Percentiles rank a stretch among this genome's conserved stretches.
Evolutionary conservation across 2,888 invertebrate genomes (phyloP).

Genomic region (Alloscopus bannaensis): DNA sequence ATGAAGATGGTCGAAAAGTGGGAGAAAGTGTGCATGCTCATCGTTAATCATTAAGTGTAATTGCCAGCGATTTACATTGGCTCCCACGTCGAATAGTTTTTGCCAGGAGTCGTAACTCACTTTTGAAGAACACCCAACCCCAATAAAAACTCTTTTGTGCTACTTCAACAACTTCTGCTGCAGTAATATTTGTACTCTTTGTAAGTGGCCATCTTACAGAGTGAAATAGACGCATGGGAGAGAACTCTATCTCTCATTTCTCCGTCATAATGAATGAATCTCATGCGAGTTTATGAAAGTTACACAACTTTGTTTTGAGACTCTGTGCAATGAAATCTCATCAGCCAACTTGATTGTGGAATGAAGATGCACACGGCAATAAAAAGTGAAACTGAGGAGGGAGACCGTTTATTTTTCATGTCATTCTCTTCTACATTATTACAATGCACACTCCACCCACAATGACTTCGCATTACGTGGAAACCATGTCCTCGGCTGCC

Average conservation of each 20-base stretch:
- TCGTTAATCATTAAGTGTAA: no score
- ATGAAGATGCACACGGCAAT: neutral
- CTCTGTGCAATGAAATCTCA: constrained; percentile 3
- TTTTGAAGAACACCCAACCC: no score
- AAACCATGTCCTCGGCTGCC: no score
- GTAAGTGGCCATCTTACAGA: constrained; percentile 7
- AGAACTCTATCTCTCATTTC: no score
- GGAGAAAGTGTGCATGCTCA: no score
- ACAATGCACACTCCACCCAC: constrained; percentile 4
- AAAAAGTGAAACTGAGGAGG: constrained; percentile 10
- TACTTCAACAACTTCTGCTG: neutral
- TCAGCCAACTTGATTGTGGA: neutral
- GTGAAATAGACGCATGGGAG: neutral
- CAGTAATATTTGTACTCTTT: neutral
- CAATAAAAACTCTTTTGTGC: neutral
- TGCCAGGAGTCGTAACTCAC: no score
- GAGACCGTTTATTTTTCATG: constrained; percentile 15
- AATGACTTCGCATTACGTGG: neutral
- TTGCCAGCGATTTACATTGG: no score
- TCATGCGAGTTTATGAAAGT: constrained; percentile 7
- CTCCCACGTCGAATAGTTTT: no score
- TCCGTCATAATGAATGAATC: neutral
- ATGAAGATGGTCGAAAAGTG: no score
- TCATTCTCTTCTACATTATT: constrained; percentile 4
- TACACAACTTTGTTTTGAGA: neutral